Percentiles rank a stretch among this genome's conserved stretches.
Evolutionary conservation across 2,888 invertebrate genomes (phyloP).

Genomic region (Parascotia fuliginaria): DNA sequence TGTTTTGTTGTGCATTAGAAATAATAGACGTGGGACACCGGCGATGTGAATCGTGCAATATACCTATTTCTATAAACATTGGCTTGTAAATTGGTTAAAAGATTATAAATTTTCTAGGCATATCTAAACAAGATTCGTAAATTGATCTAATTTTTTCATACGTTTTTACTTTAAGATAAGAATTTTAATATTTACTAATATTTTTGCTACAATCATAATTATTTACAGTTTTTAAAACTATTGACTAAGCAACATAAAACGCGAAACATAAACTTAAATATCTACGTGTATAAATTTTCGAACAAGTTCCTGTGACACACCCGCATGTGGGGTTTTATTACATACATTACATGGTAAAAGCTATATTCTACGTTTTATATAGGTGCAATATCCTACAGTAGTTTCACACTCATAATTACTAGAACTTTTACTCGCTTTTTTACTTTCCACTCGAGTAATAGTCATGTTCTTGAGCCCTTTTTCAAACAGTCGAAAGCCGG

Average conservation of each 20-base stretch:
- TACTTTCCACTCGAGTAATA: slow-evolving; percentile 63
- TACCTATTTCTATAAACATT: no score
- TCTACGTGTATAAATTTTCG: no score
- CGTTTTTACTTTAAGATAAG: no score
- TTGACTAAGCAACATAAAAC: no score
- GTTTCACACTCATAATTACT: slow-evolving; percentile 48
- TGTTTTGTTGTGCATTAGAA: background rate
- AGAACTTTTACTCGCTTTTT: slow-evolving; percentile 69
- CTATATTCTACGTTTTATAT: slow-evolving; percentile 6
- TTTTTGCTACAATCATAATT: no score
- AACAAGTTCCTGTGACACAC: background rate
- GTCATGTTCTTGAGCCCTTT: slow-evolving; percentile 65
- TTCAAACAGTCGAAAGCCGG: slow-evolving; percentile 67
- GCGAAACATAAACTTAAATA: background rate
- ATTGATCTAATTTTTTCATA: no score
- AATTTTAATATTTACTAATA: no score
- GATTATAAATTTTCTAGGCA: no score
- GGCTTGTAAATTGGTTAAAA: no score
- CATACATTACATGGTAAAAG: background rate
- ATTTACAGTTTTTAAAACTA: no score
- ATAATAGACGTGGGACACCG: background rate
- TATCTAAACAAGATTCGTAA: no score
- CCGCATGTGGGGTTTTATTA: background rate
- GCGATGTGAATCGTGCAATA: no score
- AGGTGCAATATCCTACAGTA: slow-evolving; percentile 4